Percentiles rank a stretch among this genome's conserved stretches.
Conservation (phyloP, 2,113 vertebrate species). For the Zosterops hypoxanthus region DNA sequence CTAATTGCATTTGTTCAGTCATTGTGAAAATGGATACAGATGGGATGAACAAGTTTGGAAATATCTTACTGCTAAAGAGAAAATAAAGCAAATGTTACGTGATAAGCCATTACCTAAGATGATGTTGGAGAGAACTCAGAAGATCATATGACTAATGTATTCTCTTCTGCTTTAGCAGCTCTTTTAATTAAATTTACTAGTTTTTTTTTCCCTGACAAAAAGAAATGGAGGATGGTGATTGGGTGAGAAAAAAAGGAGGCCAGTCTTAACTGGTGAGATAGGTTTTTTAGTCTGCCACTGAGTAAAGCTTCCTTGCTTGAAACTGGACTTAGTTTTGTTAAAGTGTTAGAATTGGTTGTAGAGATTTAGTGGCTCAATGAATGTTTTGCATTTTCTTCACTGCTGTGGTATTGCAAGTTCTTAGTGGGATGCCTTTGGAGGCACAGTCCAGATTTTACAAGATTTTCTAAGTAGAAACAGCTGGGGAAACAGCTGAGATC, state of each 20-base stretch:
- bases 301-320: background rate
- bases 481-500: background rate
- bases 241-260: background rate
- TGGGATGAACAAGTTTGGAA: conserved; percentile 62
- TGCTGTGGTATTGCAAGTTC: background rate
- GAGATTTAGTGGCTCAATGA: background rate
- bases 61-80: conserved; percentile 66
- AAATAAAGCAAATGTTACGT: conserved; percentile 66
- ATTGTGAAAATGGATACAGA: conserved; percentile 77
- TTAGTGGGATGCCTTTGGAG: background rate
- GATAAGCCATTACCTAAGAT: conserved; percentile 38
- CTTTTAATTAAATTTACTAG: conserved; percentile 68
- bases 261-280: background rate
- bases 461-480: background rate
- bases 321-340: background rate
- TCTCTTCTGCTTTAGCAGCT: conserved; percentile 65
- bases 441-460: background rate
- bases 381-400: conserved; percentile 6
- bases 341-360: background rate
- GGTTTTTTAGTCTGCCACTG: background rate
- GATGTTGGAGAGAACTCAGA: conserved; percentile 33
- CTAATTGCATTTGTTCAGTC: conserved; percentile 81
- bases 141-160: conserved; percentile 53
- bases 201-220: background rate
- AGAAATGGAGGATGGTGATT: background rate